Percentiles rank a stretch among this genome's conserved stretches.
Conservation (phyloP, 1,140 invertebrate species). For the Bombus consobrinus region DNA sequence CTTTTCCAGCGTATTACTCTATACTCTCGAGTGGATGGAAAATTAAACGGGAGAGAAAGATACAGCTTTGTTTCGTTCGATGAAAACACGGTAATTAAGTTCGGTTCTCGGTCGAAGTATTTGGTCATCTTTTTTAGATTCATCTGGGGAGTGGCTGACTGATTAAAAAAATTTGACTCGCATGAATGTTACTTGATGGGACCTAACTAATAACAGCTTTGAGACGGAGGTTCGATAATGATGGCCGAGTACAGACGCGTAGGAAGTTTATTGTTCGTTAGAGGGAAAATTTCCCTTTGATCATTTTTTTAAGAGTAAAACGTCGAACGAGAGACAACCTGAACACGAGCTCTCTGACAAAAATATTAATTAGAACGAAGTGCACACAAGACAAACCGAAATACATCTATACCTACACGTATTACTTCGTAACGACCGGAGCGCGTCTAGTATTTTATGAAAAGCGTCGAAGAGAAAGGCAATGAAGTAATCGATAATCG, state of each 20-base stretch:
- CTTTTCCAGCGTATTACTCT: not conserved
- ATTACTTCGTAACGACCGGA: not conserved
- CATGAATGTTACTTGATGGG: conserved; percentile 62
- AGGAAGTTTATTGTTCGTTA: conserved; percentile 61
- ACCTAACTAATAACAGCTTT: conserved; percentile 61
- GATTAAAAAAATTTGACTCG: not conserved
- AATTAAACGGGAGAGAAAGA: not conserved
- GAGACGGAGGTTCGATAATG: conserved; percentile 59
- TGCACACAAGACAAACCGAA: too few relatives aligned
- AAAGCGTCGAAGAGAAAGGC: not conserved
- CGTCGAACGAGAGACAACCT: not conserved
- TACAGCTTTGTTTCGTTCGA: not conserved
- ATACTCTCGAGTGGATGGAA: too few relatives aligned
- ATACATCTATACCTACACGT: too few relatives aligned
- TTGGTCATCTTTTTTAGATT: conserved; percentile 36
- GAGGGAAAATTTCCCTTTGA: conserved; percentile 10
- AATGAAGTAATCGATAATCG: not conserved
- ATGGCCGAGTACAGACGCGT: conserved; percentile 18
- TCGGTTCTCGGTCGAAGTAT: not conserved
- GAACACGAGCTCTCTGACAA: not conserved
- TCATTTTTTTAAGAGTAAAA: conserved; percentile 27
- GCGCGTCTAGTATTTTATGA: too few relatives aligned
- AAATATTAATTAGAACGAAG: conserved; percentile 14
- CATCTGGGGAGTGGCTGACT: too few relatives aligned
- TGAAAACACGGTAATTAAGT: conserved; percentile 9